Base-by-base conservation (phyloP, 2,888 invertebrate genomes). In the Chymomyza amoena region DNA sequence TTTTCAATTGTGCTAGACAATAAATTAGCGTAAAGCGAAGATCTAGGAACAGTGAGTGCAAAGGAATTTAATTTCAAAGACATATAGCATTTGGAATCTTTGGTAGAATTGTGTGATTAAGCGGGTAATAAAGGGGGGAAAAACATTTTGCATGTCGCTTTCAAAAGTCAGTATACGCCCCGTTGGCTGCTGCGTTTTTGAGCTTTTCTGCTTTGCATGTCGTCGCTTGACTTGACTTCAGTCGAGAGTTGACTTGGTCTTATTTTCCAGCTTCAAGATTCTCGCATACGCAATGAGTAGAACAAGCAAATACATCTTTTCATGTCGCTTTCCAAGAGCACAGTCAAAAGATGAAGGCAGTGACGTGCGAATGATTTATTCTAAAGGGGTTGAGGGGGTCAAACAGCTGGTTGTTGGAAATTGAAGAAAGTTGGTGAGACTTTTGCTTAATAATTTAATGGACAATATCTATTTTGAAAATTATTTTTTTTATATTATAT, bases 271-370 rank as follows among this genome's bases (percentile, higher is more conserved):
- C 32, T 60, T n/a, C 60, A 65, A 61, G 70, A 77, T 71, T 70
- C 59, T 50, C 65, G 69, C 73, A 73, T 80, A 75, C 73, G 79
- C 79, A 83, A 82, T 83, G 86, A 80, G 76, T 69, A 75, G 79
- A 82, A 72, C 69, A 80, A 78, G 81, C 75, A 76, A 79, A 83
- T 83, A 86, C 65, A 83, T 80, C 39, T 77, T 18, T 59, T 61
- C 28, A 60, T 72, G 61, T 66, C 67, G 39, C 68, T 63, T 56
- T 64, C 64, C 64, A 56, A 77, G 72, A 62, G 28, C 50, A 62
- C 50, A 62, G 25, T 32, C 4, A 52, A 7, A 20, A 52, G 10
- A 52, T 20, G n/a, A 63, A 50, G 51, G 25, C 25, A 25, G 25
- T 3, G 25, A 25, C 25, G 25, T 0, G 25, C 0, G 3, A 3